Conservation (phyloP, 2,888 invertebrate species). For the Tetragonula carbonaria region DNA sequence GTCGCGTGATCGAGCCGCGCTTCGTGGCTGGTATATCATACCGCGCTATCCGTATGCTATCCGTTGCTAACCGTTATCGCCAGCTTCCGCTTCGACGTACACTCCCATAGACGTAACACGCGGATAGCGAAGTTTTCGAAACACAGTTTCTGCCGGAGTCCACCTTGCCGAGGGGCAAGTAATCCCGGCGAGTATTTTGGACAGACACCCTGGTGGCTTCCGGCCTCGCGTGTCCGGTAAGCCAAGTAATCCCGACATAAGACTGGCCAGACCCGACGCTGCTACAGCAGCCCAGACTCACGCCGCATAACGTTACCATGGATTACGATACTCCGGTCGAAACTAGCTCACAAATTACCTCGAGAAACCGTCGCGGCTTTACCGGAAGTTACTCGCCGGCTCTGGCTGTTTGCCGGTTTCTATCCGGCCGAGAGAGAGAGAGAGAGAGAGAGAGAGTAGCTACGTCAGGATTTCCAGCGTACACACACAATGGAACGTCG, state of each 20-base stretch:
- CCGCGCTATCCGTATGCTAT: not conserved
- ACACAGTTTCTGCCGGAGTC: slow-evolving; percentile 41
- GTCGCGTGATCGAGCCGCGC: slow-evolving; percentile 32
- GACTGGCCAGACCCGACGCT: slow-evolving; percentile 73
- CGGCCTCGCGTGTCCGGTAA: slow-evolving; percentile 77
- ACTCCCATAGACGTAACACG: slow-evolving; percentile 18
- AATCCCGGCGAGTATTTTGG: slow-evolving; percentile 72
- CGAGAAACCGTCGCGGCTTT: slow-evolving; percentile 81
- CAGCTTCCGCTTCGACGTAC: slow-evolving; percentile 14
- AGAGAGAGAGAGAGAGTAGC: slow-evolving; percentile 11
- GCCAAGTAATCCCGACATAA: slow-evolving; percentile 81
- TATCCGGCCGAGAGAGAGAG: not conserved
- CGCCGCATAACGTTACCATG: slow-evolving; percentile 79
- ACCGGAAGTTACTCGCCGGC: slow-evolving; percentile 57
- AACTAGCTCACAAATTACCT: slow-evolving; percentile 82
- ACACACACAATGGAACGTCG: slow-evolving; percentile 23
- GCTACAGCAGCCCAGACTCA: slow-evolving; percentile 61
- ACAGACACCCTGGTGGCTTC: slow-evolving; percentile 75
- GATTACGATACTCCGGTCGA: slow-evolving; percentile 80
- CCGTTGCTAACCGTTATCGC: slow-evolving; percentile 44
- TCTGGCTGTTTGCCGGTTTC: not conserved
- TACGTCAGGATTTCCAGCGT: slow-evolving; percentile 58
- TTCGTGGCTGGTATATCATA: slow-evolving; percentile 28
- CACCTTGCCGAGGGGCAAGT: slow-evolving; percentile 62
- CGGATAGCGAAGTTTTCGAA: slow-evolving; percentile 63